These are phyloP conservation scores for Pocillopora damicornis DNA, from an alignment of 64 coral and sea anemone genomes.

Conservation along the genomic window DNA sequence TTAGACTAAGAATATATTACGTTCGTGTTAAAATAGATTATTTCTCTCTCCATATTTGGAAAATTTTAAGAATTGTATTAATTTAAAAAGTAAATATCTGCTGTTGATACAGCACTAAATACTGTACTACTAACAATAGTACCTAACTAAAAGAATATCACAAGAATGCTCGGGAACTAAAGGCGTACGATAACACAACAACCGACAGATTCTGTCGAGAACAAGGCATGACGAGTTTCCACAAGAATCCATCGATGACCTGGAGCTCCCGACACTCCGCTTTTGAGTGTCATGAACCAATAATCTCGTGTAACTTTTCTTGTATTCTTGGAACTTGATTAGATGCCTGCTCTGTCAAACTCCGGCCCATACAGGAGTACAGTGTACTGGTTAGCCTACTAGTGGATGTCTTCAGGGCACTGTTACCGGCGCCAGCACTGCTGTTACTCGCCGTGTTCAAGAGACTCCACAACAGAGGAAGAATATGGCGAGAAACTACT, in stretches of 20 bases:
- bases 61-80: background rate
- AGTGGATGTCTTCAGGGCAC: constrained; percentile 46
- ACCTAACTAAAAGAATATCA: background rate
- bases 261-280: no score
- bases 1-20: constrained; percentile 3
- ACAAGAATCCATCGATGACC: background rate
- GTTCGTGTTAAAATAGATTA: background rate
- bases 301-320: constrained; percentile 73
- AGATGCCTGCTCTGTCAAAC: constrained; percentile 70
- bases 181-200: no score
- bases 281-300: constrained; percentile 4
- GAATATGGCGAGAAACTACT: constrained; percentile 66
- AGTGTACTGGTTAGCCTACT: constrained; percentile 52
- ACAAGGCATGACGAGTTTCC: no score
- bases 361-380: constrained; percentile 78
- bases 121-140: background rate
- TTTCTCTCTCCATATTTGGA: background rate
- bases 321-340: constrained; percentile 72
- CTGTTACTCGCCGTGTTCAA: constrained; percentile 57
- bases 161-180: no score
- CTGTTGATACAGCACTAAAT: background rate
- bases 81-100: background rate
- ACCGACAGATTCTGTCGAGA: no score
- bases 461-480: constrained; percentile 87
- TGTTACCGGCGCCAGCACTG: constrained; percentile 60